phyloP scores from a whole-genome alignment of 2,888 invertebrate species.

The Cancer borealis region DNA sequence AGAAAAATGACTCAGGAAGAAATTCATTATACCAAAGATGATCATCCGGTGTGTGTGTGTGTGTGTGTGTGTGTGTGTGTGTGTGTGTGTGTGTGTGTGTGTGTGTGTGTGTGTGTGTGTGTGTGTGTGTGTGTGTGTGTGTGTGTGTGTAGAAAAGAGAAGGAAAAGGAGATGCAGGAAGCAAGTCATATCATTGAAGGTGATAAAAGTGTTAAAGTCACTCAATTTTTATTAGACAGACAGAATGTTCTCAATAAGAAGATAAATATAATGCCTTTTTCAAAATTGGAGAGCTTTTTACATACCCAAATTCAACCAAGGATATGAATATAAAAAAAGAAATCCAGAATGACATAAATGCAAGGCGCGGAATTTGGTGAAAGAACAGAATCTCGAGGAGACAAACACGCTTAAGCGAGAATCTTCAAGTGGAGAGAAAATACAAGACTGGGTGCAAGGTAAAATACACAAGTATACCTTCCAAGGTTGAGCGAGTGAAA shows the following conservation, averaged over 20 bases:
- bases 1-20: no score
- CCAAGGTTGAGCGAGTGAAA: not conserved
- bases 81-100: conserved; percentile 20
- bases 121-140: conserved; percentile 20
- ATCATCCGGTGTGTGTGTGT: not conserved
- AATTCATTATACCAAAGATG: not conserved
- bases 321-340: not conserved
- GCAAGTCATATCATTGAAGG: not conserved
- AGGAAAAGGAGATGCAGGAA: no score
- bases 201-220: not conserved
- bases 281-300: not conserved
- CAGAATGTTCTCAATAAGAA: not conserved
- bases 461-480: not conserved
- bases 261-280: not conserved
- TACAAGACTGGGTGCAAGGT: not conserved
- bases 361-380: not conserved
- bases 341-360: not conserved
- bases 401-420: conserved; percentile 4
- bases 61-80: conserved; percentile 5
- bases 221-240: not conserved
- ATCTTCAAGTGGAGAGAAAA: not conserved
- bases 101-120: conserved; percentile 20
- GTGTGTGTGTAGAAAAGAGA: not conserved
- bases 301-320: not conserved
- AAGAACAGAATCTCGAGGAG: conserved; percentile 5